phyloP scores from a whole-genome alignment of 2,113 vertebrate genomes.

The Uropsilus gracilis region DNA sequence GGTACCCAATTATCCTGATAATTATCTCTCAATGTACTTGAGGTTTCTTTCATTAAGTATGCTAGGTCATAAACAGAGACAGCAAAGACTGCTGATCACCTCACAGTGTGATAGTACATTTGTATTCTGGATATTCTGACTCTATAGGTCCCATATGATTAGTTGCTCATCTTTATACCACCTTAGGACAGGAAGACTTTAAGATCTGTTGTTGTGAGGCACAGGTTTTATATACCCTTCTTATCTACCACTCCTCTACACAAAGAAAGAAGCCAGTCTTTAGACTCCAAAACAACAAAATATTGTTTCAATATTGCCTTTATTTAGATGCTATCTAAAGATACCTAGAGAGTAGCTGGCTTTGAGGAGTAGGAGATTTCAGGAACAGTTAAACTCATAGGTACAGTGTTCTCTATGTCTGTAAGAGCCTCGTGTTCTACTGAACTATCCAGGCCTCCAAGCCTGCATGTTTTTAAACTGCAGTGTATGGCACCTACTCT shows the following conservation, averaged over 20 bases:
- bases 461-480: conserved; percentile 26
- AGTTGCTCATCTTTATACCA: conserved; percentile 26
- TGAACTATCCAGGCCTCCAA: too few species aligned
- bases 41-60: conserved; percentile 48
- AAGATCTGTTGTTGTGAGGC: conserved; percentile 3
- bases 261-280: conserved; percentile 23
- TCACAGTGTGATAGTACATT: background rate
- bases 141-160: background rate
- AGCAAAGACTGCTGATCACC: conserved; percentile 11
- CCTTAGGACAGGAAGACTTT: background rate
- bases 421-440: too few species aligned
- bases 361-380: background rate
- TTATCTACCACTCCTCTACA: background rate
- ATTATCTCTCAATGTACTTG: conserved; percentile 27
- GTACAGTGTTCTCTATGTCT: background rate
- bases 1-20: conserved; percentile 37
- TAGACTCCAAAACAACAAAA: background rate
- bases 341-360: background rate
- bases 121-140: conserved; percentile 20
- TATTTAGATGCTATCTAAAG: background rate
- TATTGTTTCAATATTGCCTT: conserved; percentile 2
- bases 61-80: background rate
- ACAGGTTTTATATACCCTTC: background rate
- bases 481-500: background rate
- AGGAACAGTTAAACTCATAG: background rate